Evolutionary conservation across 2,797 vertebrate species (phyloP), one percentile per base, ranked within the genome.

Genomic region (Florisuga fusca): DNA sequence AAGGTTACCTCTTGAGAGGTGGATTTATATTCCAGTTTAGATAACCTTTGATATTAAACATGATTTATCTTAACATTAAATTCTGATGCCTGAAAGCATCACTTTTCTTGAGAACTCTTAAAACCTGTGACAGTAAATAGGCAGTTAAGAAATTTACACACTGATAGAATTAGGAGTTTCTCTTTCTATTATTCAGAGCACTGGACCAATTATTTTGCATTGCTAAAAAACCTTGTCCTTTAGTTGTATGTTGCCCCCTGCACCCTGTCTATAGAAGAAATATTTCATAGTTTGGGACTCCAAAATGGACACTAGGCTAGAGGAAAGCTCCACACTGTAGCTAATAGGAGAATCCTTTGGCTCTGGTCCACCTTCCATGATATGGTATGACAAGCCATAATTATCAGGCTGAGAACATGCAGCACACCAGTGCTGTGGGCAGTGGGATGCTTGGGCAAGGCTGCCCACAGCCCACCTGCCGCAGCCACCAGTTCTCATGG

Each of bases 401-500:
- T 45, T 4, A 7, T 6, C 34, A 68, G 68, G 6, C 31, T 72
- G 13, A 62, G 46, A 77, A 34, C 3, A 1, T 38, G 9, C 31
- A 36, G 10, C n/a, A 19, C 15, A 41, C 18, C 45, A 71, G 58
- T 83, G 36, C 55, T 33, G 29, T 1, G 0, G 36, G 16, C 12
- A 8, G 0, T 9, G 9, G 10, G 46, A 77, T 15, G 9, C 36
- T 61, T 48, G 11, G 22, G 6, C 63, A 54, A 76, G 43, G 22
- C 20, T 64, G 26, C 10, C 9, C 3, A 16, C 6, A 43, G 9
- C 34, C 3, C 1, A 6, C 12, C 8, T 59, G 8, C 13, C n/a
- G 13, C 12, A 26, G 9, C 14, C 43, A 21, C 36, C 23, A 3
- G 27, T 38, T n/a, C 53, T 57, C 0, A 0, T 84, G 23, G 41